phyloP scores from a whole-genome alignment of 2,888 invertebrate species.

The Ypsolopha sequella region DNA sequence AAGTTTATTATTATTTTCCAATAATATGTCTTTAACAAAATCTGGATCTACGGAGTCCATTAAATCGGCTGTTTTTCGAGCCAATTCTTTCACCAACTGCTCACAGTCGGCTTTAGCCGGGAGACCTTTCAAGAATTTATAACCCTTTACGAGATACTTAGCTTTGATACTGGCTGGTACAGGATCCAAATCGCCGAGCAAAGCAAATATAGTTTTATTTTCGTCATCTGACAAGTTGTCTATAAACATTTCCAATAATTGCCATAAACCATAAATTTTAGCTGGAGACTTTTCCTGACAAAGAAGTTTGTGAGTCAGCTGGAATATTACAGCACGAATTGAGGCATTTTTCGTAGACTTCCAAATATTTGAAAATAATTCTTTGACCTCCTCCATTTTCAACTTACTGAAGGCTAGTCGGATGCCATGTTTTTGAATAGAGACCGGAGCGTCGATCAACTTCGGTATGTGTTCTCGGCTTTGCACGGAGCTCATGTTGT shows the following conservation, averaged over 20 bases:
- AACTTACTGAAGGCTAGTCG: constrained; percentile 33
- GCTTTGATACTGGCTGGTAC: constrained; percentile 26
- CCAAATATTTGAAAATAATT: constrained; percentile 32
- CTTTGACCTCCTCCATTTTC: constrained; percentile 22
- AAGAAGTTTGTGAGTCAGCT: constrained; percentile 28
- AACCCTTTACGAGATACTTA: constrained; percentile 31
- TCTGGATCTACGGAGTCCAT: constrained; percentile 27
- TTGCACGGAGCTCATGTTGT: constrained; percentile 27
- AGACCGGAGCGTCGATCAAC: constrained; percentile 34
- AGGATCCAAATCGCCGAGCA: constrained; percentile 20
- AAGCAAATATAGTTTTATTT: constrained; percentile 33
- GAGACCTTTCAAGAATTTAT: constrained; percentile 29
- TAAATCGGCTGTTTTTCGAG: constrained; percentile 20
- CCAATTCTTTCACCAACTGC: constrained; percentile 12
- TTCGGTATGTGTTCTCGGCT: constrained; percentile 25
- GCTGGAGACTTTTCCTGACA: constrained; percentile 26
- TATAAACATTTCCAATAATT: constrained; percentile 33
- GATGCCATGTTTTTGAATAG: constrained; percentile 46
- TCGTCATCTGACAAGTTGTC: constrained; percentile 35
- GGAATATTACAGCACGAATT: constrained; percentile 38
- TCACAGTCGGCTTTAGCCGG: constrained; percentile 16
- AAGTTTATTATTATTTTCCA: constrained; percentile 22
- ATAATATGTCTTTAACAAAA: constrained; percentile 27
- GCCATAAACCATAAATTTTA: constrained; percentile 26
- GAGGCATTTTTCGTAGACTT: constrained; percentile 33